Percentiles rank a stretch among this genome's conserved stretches.
These are phyloP conservation scores for Caranx ignobilis DNA, from an alignment of 2,113 vertebrate genomes.

Conservation along the genomic window DNA sequence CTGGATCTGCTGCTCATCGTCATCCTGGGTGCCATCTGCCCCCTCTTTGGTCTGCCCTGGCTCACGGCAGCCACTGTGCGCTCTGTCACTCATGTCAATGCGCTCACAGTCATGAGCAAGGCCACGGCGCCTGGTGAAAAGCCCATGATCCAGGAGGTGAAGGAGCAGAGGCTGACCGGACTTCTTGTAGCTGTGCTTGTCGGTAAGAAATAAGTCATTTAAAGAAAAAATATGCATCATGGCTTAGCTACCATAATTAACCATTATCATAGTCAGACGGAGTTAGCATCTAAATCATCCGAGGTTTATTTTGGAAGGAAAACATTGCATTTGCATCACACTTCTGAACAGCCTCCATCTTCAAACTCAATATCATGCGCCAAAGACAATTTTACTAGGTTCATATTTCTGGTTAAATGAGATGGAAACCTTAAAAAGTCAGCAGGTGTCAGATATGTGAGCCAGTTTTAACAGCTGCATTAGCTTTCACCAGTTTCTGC, in stretches of 20 bases:
- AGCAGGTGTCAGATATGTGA: too few relatives aligned
- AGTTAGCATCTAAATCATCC: too few relatives aligned
- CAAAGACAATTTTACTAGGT: not conserved
- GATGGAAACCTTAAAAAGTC: not conserved
- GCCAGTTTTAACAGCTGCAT: too few relatives aligned
- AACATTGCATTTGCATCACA: not conserved
- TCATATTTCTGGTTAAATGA: not conserved
- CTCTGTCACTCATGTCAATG: slow-evolving; percentile 96
- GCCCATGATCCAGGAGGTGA: slow-evolving; percentile 95
- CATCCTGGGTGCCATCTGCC: slow-evolving; percentile 91
- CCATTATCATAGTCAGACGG: too few relatives aligned
- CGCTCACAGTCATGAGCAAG: slow-evolving; percentile 97
- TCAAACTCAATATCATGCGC: too few relatives aligned
- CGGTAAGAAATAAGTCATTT: slow-evolving; percentile 84
- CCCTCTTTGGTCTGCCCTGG: slow-evolving; percentile 96
- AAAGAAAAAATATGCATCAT: too few relatives aligned
- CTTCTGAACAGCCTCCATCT: not conserved
- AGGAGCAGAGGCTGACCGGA: slow-evolving; percentile 96
- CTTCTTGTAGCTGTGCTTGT: slow-evolving; percentile 92
- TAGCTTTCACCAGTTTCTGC: too few relatives aligned
- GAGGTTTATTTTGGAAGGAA: too few relatives aligned
- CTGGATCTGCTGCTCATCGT: slow-evolving; percentile 96
- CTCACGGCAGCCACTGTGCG: slow-evolving; percentile 95
- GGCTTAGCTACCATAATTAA: too few relatives aligned
- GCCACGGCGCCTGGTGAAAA: slow-evolving; percentile 94